These are phyloP conservation scores for Halichoerus grypus DNA, from an alignment of 2,113 vertebrate species.

Conservation along the genomic window DNA sequence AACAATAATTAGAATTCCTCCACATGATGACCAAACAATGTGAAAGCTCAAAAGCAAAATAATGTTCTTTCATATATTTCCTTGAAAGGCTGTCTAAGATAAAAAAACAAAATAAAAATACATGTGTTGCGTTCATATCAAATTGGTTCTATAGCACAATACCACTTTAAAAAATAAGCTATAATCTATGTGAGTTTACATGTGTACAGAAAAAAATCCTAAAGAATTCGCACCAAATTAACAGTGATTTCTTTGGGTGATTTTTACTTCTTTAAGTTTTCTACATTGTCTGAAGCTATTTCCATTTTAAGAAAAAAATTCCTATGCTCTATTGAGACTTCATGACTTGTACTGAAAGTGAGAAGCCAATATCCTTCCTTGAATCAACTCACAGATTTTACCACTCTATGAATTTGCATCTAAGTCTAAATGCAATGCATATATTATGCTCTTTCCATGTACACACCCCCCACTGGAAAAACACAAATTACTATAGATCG, in stretches of 20 bases:
- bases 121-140: not conserved
- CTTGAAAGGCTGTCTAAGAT: not conserved
- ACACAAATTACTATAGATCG: not conserved
- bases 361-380: slow-evolving; percentile 8
- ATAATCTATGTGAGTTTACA: not conserved
- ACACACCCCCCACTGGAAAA: not conserved
- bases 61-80: not conserved
- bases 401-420: slow-evolving; percentile 5
- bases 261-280: slow-evolving; percentile 50
- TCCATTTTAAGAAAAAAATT: slow-evolving; percentile 40
- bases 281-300: slow-evolving; percentile 30
- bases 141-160: not conserved
- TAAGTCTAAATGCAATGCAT: slow-evolving; percentile 3
- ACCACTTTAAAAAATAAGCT: not conserved
- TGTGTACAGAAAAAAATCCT: not conserved
- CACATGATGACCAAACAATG: not conserved
- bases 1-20: not conserved
- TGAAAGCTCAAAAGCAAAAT: not conserved
- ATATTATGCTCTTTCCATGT: slow-evolving; percentile 3
- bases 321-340: not conserved
- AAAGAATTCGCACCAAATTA: not conserved
- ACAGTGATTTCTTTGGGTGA: not conserved
- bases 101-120: slow-evolving; percentile 35
- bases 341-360: not conserved
- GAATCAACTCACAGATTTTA: slow-evolving; percentile 16